Evolutionary conservation across 2,888 invertebrate genomes (phyloP).

Genomic region (Drosophila ezoana): DNA sequence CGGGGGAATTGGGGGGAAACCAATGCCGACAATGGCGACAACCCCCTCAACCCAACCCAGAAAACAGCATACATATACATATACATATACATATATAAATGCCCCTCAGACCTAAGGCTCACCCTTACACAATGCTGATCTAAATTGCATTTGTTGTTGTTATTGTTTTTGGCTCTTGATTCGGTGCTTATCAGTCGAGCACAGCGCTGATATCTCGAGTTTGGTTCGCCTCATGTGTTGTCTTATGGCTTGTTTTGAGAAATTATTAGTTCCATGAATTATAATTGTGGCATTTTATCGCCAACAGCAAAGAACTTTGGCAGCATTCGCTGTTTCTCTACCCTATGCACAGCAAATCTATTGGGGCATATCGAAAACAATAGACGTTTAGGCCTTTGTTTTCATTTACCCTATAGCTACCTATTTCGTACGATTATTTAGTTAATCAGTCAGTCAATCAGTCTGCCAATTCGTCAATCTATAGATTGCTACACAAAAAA

Average conservation of each 20-base stretch:
- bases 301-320: slow-evolving; percentile 32
- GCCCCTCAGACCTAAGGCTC: neutral
- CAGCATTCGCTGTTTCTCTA: slow-evolving; percentile 15
- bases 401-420: neutral
- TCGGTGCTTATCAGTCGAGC: slow-evolving; percentile 46
- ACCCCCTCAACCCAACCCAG: slow-evolving; percentile 12
- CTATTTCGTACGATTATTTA: too few species aligned
- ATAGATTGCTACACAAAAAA: too few species aligned
- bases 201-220: slow-evolving; percentile 38
- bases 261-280: slow-evolving; percentile 70
- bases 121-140: slow-evolving; percentile 29
- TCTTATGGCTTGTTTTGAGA: slow-evolving; percentile 42
- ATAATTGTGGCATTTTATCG: slow-evolving; percentile 67
- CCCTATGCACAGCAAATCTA: neutral
- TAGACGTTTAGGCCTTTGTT: neutral
- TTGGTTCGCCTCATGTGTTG: slow-evolving; percentile 34
- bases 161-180: slow-evolving; percentile 1
- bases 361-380: neutral
- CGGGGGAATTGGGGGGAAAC: slow-evolving; percentile 57
- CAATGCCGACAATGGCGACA: slow-evolving; percentile 42
- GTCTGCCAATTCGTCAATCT: too few species aligned
- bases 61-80: neutral
- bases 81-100: neutral
- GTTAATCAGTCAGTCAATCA: too few species aligned
- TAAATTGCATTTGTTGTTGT: slow-evolving; percentile 25